Evolutionary conservation across 2,888 invertebrate genomes (phyloP), one percentile per base, ranked within the genome.

Genomic region (Mycalesis mineus): DNA sequence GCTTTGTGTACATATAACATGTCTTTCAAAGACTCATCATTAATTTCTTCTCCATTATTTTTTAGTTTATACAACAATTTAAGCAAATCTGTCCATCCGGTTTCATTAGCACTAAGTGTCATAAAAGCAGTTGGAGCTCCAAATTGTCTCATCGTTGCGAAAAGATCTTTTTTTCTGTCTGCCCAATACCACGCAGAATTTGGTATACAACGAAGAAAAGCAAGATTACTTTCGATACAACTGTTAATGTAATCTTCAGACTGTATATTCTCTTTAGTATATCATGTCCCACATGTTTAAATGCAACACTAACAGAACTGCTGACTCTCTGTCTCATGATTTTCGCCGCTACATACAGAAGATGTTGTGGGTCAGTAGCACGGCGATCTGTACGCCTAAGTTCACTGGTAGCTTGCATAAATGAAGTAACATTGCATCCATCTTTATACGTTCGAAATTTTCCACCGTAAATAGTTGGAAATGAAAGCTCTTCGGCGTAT

Each of bases 91-190:
- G 28, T 7, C 39, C 33, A 33, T 2, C 33, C 33, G 7, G 33
- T 33, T 75, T 82, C 82, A 64, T 78, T 79, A 3, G 81, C 78
- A 58, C 76, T 78, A 7, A 82, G 36, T n/a, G 77, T 82, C 48
- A 82, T n/a, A n/a, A 80, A 82, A 48, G 67, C 64, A 54, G 79
- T 79, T 56, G 79, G 80, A 63, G 65, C 67, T 8, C 80, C 79
- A 13, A 72, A 62, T 64, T 82, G 79, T 22, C 79, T 48, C 15
- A 81, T 83, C 74, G 80, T 80, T 9, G 79, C 76, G 55, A 80
- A 80, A 49, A 80, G 64, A 65, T 80, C 75, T 67, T 66, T 71
- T 11, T 80, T 80, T 0, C 75, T 56, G 47, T 69, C 57, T 36
- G 68, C 40, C 82, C 82, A 80, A 68, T 70, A 81, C 66, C 65